Evolutionary conservation across 2,888 invertebrate species (phyloP).

Genomic region (Thumatha senex): DNA sequence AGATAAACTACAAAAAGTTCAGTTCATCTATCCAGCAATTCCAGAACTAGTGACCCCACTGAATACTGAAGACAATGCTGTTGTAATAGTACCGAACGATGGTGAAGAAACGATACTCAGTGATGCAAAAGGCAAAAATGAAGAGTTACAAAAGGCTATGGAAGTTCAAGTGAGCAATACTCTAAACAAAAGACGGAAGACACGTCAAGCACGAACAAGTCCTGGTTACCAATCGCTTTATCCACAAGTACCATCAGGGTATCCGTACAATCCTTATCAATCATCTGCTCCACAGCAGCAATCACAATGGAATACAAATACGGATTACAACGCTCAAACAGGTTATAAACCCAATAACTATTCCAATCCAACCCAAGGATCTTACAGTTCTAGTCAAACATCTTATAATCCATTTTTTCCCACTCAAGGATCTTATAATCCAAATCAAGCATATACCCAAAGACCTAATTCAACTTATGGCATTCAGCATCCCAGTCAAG

Average conservation of each 20-base stretch:
- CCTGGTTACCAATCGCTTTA: slow-evolving; percentile 41
- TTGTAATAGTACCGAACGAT: slow-evolving; percentile 17
- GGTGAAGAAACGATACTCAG: not conserved
- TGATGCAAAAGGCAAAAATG: slow-evolving; percentile 5
- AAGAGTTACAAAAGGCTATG: slow-evolving; percentile 1
- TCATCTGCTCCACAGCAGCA: slow-evolving; percentile 20
- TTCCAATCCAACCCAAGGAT: not conserved
- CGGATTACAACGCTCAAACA: slow-evolving; percentile 2
- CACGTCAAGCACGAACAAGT: slow-evolving; percentile 38
- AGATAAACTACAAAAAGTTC: slow-evolving; percentile 3
- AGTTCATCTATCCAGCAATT: slow-evolving; percentile 5
- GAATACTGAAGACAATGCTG: slow-evolving; percentile 6
- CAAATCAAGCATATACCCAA: not conserved
- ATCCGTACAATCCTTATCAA: slow-evolving; percentile 39
- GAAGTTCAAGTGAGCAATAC: slow-evolving; percentile 3
- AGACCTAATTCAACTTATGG: not conserved
- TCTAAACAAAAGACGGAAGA: slow-evolving; percentile 10
- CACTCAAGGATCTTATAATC: not conserved
- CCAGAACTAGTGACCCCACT: slow-evolving; percentile 6
- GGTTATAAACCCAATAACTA: slow-evolving; percentile 10
- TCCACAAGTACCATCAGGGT: slow-evolving; percentile 42
- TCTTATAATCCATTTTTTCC: not conserved
- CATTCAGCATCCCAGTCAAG: not conserved
- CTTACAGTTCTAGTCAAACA: not conserved
- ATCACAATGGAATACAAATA: slow-evolving; percentile 13